Evolutionary conservation across 2,113 vertebrate species (phyloP).

Genomic region (Poeciliopsis retropinna): DNA sequence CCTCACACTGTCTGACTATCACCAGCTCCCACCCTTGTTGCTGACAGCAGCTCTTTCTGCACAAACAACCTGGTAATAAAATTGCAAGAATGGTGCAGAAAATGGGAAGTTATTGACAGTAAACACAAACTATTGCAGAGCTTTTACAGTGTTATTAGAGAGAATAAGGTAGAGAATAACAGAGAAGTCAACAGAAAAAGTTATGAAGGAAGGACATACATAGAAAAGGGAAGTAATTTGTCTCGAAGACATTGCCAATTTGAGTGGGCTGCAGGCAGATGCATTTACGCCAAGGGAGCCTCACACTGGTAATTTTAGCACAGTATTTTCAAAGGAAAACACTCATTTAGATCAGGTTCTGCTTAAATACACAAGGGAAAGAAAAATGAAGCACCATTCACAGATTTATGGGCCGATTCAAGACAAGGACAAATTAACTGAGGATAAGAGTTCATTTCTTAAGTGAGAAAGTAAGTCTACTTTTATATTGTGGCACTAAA

Average conservation of each 20-base stretch:
- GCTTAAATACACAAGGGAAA: conserved; percentile 28
- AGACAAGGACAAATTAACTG: conserved; percentile 9
- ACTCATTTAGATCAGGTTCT: conserved; percentile 8
- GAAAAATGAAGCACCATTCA: conserved; percentile 26
- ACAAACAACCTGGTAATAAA: conserved; percentile 34
- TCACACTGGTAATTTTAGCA: conserved; percentile 32
- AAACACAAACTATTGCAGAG: conserved; percentile 49
- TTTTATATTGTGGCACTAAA: background rate
- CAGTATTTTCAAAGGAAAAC: conserved; percentile 4
- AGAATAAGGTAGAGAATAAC: conserved; percentile 22
- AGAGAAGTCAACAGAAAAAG: conserved; percentile 11
- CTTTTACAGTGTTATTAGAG: conserved; percentile 44
- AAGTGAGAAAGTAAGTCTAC: conserved; percentile 15
- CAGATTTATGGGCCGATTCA: conserved; percentile 29
- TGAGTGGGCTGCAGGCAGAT: conserved; percentile 42
- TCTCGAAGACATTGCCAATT: conserved; percentile 66
- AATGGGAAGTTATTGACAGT: conserved; percentile 38
- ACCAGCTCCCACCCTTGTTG: conserved; percentile 7
- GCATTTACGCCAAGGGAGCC: conserved; percentile 32
- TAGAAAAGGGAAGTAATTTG: conserved; percentile 61
- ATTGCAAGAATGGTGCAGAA: conserved; percentile 24
- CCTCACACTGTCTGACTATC: conserved; percentile 3
- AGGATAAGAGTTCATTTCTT: conserved; percentile 12
- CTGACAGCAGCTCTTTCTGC: conserved; percentile 14
- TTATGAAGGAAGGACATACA: conserved; percentile 23